Percentiles rank a stretch among this genome's conserved stretches.
Conservation (phyloP, 92 coral and sea anemone genomes). For the Actinernus sp. region DNA sequence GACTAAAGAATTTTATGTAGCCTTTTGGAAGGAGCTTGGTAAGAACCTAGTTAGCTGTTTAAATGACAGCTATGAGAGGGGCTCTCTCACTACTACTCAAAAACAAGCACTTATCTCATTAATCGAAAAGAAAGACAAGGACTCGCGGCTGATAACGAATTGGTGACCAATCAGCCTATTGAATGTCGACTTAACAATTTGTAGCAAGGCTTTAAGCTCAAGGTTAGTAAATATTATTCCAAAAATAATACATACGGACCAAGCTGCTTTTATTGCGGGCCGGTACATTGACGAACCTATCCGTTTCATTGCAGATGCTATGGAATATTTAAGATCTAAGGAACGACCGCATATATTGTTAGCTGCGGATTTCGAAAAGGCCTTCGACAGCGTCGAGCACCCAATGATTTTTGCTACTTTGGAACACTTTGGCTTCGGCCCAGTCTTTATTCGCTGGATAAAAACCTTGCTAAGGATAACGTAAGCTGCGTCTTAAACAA, state of each 20-base stretch:
- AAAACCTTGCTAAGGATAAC: too few species aligned
- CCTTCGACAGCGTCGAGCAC: too few species aligned
- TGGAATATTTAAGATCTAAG: background rate
- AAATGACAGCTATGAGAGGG: background rate
- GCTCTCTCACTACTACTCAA: slow-evolving; percentile 15
- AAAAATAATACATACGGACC: slow-evolving; percentile 13
- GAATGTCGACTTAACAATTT: slow-evolving; percentile 18
- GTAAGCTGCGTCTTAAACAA: too few species aligned
- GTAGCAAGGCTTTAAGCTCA: slow-evolving; percentile 9
- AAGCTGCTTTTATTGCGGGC: slow-evolving; percentile 10
- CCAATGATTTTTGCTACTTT: too few species aligned
- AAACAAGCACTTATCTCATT: slow-evolving; percentile 13
- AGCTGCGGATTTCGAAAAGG: too few species aligned
- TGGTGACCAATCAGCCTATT: slow-evolving; percentile 34
- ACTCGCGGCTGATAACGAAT: background rate
- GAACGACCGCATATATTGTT: too few species aligned
- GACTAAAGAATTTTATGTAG: slow-evolving; percentile 12
- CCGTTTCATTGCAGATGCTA: background rate
- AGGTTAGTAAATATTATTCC: background rate
- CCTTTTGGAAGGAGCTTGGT: slow-evolving; percentile 7
- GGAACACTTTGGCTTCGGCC: too few species aligned
- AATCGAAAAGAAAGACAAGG: slow-evolving; percentile 21
- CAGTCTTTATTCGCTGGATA: too few species aligned
- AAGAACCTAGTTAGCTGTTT: slow-evolving; percentile 10
- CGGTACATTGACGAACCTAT: slow-evolving; percentile 6